Conservation (phyloP, 2,888 invertebrate species). For the Spodoptera picta region DNA sequence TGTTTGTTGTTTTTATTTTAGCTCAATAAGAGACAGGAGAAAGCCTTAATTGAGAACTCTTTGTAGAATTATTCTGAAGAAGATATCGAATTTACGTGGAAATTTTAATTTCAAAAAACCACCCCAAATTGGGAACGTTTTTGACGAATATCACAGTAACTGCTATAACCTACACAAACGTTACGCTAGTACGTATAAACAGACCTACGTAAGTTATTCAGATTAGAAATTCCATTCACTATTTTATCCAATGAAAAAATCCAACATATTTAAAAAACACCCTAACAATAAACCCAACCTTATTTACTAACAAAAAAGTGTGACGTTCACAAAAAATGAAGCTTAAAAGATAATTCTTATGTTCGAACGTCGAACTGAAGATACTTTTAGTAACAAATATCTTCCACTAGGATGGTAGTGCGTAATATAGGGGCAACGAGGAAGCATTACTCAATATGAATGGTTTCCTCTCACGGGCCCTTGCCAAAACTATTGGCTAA, state of each 20-base stretch:
- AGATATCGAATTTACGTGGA: too few relatives aligned
- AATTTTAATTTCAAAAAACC: too few relatives aligned
- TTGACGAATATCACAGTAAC: too few relatives aligned
- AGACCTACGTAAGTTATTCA: too few relatives aligned
- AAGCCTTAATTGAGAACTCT: not conserved
- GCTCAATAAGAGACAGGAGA: not conserved
- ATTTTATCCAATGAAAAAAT: too few relatives aligned
- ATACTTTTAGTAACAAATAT: slow-evolving; percentile 72
- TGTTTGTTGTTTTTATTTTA: slow-evolving; percentile 13
- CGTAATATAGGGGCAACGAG: slow-evolving; percentile 74
- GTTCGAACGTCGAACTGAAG: slow-evolving; percentile 65
- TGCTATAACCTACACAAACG: too few relatives aligned
- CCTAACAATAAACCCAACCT: slow-evolving; percentile 17
- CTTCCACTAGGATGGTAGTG: slow-evolving; percentile 69
- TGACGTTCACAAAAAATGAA: slow-evolving; percentile 39
- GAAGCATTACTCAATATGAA: slow-evolving; percentile 83
- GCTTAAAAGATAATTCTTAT: slow-evolving; percentile 63
- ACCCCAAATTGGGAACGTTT: too few relatives aligned
- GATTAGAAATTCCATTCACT: too few relatives aligned
- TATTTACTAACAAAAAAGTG: slow-evolving; percentile 43
- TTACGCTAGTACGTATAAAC: too few relatives aligned
- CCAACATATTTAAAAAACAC: not conserved
- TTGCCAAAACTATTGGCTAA: slow-evolving; percentile 78
- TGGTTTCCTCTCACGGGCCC: slow-evolving; percentile 76
- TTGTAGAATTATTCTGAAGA: not conserved